A percentile compares a stretch with the other conserved stretches of the same genome.
Conservation (phyloP, 2,888 invertebrate species). For the Patella pellucida region DNA sequence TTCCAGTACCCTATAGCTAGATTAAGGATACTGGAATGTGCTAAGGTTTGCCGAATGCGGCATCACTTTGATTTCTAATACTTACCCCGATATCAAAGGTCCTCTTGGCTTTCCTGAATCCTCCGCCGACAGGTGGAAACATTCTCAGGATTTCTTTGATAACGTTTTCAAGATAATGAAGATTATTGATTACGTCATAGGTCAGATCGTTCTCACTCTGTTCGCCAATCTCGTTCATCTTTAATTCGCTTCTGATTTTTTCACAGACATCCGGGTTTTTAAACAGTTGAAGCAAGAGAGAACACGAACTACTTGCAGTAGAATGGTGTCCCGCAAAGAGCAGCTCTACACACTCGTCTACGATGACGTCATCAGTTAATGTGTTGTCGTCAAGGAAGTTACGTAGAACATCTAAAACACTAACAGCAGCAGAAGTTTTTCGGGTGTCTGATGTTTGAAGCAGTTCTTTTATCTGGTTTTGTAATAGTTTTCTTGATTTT, state of each 20-base stretch:
- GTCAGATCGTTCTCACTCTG: conserved; percentile 25
- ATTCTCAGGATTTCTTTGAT: conserved; percentile 50
- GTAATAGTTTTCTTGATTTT: too few species aligned
- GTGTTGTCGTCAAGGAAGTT: not conserved
- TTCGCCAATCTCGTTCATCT: conserved; percentile 13
- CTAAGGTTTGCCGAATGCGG: too few species aligned
- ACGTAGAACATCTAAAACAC: not conserved
- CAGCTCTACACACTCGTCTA: conserved; percentile 20
- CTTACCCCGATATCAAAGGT: conserved; percentile 35
- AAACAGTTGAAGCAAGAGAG: conserved; percentile 36
- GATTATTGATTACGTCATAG: conserved; percentile 36
- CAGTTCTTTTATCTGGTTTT: too few species aligned
- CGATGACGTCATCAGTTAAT: conserved; percentile 21
- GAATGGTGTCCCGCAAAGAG: conserved; percentile 21
- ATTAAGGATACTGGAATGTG: too few species aligned
- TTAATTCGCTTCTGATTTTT: conserved; percentile 38
- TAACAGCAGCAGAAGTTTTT: conserved; percentile 19
- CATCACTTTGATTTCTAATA: not conserved
- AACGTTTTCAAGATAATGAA: conserved; percentile 43
- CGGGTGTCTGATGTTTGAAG: conserved; percentile 14
- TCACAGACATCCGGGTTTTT: conserved; percentile 40
- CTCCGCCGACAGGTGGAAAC: conserved; percentile 34
- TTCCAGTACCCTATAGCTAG: too few species aligned
- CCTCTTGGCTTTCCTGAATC: conserved; percentile 30
- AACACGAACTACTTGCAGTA: conserved; percentile 15